These are phyloP conservation scores for Maniola hyperantus DNA, from an alignment of 2,888 invertebrate genomes.

Conservation along the genomic window DNA sequence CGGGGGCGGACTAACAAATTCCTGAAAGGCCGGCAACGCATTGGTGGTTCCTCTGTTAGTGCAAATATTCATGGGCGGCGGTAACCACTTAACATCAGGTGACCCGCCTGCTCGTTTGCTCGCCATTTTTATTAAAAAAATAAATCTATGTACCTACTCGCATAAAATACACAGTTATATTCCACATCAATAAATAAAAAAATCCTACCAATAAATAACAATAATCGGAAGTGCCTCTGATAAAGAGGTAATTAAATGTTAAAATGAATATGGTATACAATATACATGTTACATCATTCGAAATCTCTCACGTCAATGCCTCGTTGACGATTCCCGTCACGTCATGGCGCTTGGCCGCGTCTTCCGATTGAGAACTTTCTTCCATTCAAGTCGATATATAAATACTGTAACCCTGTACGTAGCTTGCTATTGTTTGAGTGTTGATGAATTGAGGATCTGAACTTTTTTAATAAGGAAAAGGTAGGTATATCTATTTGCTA, in stretches of 20 bases:
- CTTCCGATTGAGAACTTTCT: slow-evolving; percentile 43
- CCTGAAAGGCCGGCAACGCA: too few relatives aligned
- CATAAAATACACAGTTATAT: slow-evolving; percentile 5
- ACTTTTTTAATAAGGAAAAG: not conserved
- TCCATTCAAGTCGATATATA: slow-evolving; percentile 34
- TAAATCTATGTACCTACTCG: not conserved
- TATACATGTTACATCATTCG: slow-evolving; percentile 38
- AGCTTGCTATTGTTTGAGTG: not conserved
- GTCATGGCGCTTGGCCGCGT: slow-evolving; percentile 40
- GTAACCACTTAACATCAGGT: too few relatives aligned
- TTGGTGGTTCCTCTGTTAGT: too few relatives aligned
- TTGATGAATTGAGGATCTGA: not conserved
- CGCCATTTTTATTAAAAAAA: too few relatives aligned
- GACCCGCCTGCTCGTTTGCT: too few relatives aligned
- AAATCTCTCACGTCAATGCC: slow-evolving; percentile 41
- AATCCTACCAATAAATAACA: slow-evolving; percentile 26
- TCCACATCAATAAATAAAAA: slow-evolving; percentile 12
- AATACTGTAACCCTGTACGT: not conserved
- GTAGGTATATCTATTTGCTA: too few relatives aligned
- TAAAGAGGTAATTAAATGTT: slow-evolving; percentile 34
- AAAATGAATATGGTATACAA: slow-evolving; percentile 29
- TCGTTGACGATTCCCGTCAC: slow-evolving; percentile 38
- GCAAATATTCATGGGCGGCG: too few relatives aligned
- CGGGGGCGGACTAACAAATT: too few relatives aligned
- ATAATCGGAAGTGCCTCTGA: slow-evolving; percentile 28